Evolutionary conservation across 2,888 invertebrate species (phyloP).

Genomic region (Monopis laevigella): DNA sequence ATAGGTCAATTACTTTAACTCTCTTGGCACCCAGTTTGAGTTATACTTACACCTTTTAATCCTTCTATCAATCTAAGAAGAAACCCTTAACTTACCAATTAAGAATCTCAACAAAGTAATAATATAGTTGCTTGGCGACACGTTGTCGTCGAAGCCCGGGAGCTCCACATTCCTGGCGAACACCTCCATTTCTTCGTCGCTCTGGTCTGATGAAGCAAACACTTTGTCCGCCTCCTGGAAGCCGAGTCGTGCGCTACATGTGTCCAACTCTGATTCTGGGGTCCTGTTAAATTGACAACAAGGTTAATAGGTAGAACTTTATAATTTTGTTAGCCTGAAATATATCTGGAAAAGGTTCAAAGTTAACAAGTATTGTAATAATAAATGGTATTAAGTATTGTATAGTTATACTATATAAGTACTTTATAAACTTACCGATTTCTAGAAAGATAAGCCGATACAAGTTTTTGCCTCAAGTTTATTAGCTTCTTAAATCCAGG

Average conservation of each 20-base stretch:
- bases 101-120: constrained; percentile 75
- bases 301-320: too few species aligned
- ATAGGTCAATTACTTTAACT: too few species aligned
- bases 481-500: constrained; percentile 48
- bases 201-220: constrained; percentile 71
- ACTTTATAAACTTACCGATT: constrained; percentile 24
- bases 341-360: too few species aligned
- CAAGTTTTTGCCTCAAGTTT: constrained; percentile 48
- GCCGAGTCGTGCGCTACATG: constrained; percentile 38
- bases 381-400: too few species aligned
- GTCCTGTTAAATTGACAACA: constrained; percentile 27
- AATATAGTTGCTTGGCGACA: constrained; percentile 80
- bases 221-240: constrained; percentile 47
- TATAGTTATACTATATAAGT: too few species aligned
- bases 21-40: too few species aligned
- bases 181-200: constrained; percentile 77
- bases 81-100: constrained; percentile 65
- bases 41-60: too few species aligned
- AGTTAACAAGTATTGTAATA: too few species aligned
- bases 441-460: constrained; percentile 47
- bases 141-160: constrained; percentile 85
- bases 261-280: constrained; percentile 40
- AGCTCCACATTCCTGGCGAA: constrained; percentile 80
- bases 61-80: too few species aligned
- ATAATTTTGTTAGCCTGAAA: too few species aligned